phyloP scores from a whole-genome alignment of 1,140 invertebrate species.

The Habropoda laboriosa region DNA sequence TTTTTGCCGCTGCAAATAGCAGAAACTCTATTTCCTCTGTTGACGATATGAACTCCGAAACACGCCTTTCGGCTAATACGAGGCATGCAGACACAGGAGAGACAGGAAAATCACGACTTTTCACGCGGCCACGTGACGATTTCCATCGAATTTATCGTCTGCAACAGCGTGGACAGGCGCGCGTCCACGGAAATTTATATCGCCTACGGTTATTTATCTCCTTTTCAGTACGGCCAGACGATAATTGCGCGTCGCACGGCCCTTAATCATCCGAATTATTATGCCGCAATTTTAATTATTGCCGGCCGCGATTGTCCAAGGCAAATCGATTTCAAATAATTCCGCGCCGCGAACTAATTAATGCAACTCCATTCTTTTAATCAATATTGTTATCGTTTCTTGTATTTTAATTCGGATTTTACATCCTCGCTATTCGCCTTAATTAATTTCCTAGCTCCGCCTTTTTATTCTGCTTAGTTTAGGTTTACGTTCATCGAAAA shows the following conservation, averaged over 20 bases:
- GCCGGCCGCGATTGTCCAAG: conserved; percentile 16
- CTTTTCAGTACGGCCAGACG: conserved; percentile 21
- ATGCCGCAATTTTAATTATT: conserved; percentile 44
- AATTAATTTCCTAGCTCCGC: too few relatives aligned
- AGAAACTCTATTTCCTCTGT: too few relatives aligned
- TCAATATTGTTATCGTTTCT: too few relatives aligned
- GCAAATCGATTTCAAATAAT: conserved; percentile 35
- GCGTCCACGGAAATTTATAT: conserved; percentile 28
- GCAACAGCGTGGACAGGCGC: background rate
- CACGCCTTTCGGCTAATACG: too few relatives aligned
- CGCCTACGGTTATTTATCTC: conserved; percentile 33
- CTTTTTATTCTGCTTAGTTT: too few relatives aligned
- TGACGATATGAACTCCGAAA: too few relatives aligned
- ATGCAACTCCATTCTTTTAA: background rate
- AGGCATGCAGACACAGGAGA: too few relatives aligned
- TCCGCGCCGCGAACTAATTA: conserved; percentile 11
- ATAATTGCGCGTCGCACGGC: conserved; percentile 29
- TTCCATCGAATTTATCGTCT: conserved; percentile 17
- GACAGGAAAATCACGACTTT: background rate
- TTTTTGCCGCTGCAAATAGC: too few relatives aligned
- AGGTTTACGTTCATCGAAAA: too few relatives aligned
- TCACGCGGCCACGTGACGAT: background rate
- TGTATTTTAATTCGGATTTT: too few relatives aligned
- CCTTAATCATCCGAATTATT: conserved; percentile 45
- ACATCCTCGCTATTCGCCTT: too few relatives aligned